Evolutionary conservation across 2,797 vertebrate genomes (phyloP), one percentile per base, ranked within the genome.

Genomic region (Sardinella longiceps): DNA sequence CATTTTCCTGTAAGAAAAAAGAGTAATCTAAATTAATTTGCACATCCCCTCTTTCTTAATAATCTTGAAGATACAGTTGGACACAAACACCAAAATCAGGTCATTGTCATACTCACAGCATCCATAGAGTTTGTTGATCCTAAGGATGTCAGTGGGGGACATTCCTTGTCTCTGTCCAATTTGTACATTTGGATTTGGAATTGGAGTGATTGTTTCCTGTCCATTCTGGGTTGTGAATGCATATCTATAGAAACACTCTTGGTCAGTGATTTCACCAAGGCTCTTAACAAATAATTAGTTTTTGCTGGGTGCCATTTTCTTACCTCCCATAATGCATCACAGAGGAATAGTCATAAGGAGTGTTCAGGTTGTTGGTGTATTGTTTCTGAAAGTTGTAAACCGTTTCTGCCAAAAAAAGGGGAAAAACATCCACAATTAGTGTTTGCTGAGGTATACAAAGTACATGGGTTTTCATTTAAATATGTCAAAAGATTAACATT

Each of bases 311-410:
- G 2, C 56, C 56, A 70, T 70, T 33, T 70, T 58, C 56, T 37
- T 77, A 77, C 37, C 70, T 77, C 33, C 70, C 90, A 2, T 95
- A 95, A 91, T 96, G 94, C 95, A 92, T 95, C 82, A 96, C 87
- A 85, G 94, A 95, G 85, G 86, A 85, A 74, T 95, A 95, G 88
- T 95, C 94, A 18, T 95, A 96, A 0, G 93, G 90, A 83, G 94
- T 93, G 89, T 80, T 91, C 80, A 95, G 89, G 89, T 95, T 95
- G 83, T 92, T 94, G 70, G 94, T 94, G 83, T 48, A 0, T 11
- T 91, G 83, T 87, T 89, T 94, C 53, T 74, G 0, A 90, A 95
- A 94, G 92, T 95, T 94, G 89, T 86, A 4, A 87, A 87, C 70
- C 80, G 5, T 90, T 12, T 23, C 70, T 77, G 33, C 18, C 56